Evolutionary conservation across 2,113 vertebrate species (phyloP).

Genomic region (Odobenus rosmarus): DNA sequence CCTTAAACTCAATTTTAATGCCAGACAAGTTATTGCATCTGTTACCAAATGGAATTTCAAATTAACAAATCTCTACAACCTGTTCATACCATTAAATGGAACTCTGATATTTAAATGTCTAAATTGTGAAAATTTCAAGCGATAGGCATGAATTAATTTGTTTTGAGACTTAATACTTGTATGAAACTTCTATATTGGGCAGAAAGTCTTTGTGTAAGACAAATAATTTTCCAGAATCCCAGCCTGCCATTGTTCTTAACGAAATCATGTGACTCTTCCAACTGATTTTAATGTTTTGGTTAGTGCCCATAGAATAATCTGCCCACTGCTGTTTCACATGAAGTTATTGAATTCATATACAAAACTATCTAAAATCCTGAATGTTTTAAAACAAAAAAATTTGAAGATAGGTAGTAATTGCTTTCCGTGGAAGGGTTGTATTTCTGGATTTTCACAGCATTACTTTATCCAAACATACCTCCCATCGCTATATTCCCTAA

Average conservation of each 20-base stretch:
- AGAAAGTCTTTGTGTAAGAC: conserved; percentile 69
- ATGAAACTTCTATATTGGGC: conserved; percentile 80
- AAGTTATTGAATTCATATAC: background rate
- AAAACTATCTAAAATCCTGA: background rate
- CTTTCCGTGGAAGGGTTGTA: conserved; percentile 63
- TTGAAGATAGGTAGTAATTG: conserved; percentile 51
- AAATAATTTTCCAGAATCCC: conserved; percentile 71
- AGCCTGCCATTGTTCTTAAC: conserved; percentile 21
- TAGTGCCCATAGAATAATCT: background rate
- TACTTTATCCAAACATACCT: conserved; percentile 84
- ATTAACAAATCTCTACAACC: conserved; percentile 81
- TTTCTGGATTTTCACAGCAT: conserved; percentile 73
- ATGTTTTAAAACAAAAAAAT: background rate
- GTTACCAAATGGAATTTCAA: conserved; percentile 80
- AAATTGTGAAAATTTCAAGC: conserved; percentile 86
- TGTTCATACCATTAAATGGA: conserved; percentile 84
- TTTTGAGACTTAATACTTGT: conserved; percentile 83
- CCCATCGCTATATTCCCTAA: conserved; percentile 79
- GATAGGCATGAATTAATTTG: conserved; percentile 86
- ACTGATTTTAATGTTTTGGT: background rate
- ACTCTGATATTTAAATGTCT: conserved; percentile 87
- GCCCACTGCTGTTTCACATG: background rate
- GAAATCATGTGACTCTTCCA: background rate
- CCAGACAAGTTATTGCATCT: conserved; percentile 77
- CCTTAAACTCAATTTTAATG: conserved; percentile 79